Evolutionary conservation across 2,888 invertebrate species (phyloP), one percentile per base, ranked within the genome.

Genomic region (Augochlorella aurata): DNA sequence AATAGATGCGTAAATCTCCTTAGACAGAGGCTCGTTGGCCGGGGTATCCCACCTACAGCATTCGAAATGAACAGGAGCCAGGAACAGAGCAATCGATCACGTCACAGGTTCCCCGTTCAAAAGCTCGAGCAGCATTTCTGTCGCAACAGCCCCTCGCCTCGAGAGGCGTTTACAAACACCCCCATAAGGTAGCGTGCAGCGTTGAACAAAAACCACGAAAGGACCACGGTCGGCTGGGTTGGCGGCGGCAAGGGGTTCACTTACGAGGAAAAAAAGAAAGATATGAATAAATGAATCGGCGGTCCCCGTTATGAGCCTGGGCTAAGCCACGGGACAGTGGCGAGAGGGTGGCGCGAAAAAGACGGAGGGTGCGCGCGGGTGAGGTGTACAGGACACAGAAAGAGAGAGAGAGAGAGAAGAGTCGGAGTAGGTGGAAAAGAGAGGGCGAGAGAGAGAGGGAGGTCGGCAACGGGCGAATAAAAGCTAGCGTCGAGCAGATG

Each of bases 401-500:
- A 47, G 63, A 12, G 10, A 9, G 38, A 29, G 18, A 18, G 16
- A 3, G 29, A 44, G 47, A 44, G 47, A 44, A 16, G 9, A 12
- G 44, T 50, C 38, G 5, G 1, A 7, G 38, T 38, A 38, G 5
- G 65, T 49, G 79, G 70, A 65, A 44, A 16, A 38, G 16, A 24
- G 58, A 10, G n/a, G n/a, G 16, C 45, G 69, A 66, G 66, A 61
- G 79, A 69, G 66, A 69, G 85, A 86, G 86, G 85, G 89, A 87
- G 88, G 87, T 80, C 24, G 69, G 79, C 74, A 82, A 83, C 81
- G 71, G 84, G 82, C 81, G 85, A 87, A 88, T 91, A 91, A 91
- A 90, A 91, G 90, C 88, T 85, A 89, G 83, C 89, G 89, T 87
- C 90, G 91, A 90, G 92, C 92, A 92, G 92, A 92, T 92, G 92